phyloP scores from a whole-genome alignment of 2,113 vertebrate genomes.

The Spilogale gracilis region DNA sequence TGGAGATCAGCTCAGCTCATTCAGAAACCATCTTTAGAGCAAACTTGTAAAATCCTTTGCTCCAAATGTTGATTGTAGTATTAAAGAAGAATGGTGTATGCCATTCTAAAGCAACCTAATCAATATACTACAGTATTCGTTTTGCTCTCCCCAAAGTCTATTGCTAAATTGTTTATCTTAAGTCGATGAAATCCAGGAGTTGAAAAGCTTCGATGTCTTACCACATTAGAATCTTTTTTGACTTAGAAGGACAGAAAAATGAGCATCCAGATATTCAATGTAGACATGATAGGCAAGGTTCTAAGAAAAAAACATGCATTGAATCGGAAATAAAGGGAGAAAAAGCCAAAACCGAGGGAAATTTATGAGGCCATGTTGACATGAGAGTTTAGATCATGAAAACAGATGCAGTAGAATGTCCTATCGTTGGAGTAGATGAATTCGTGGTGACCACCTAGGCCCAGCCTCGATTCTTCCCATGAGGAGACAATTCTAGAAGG shows the following conservation, averaged over 20 bases:
- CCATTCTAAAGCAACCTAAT: background rate
- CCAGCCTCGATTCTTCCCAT: background rate
- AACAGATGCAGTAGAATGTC: background rate
- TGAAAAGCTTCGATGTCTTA: background rate
- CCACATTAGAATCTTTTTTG: background rate
- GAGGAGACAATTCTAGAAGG: background rate
- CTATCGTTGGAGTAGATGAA: accelerated
- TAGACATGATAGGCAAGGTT: background rate
- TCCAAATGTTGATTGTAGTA: background rate
- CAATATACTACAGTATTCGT: background rate
- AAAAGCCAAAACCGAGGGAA: background rate
- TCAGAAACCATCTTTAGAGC: background rate
- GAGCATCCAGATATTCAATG: background rate
- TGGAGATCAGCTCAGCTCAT: background rate
- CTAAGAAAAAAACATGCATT: background rate
- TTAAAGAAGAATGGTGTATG: background rate
- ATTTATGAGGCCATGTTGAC: background rate
- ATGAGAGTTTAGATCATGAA: background rate
- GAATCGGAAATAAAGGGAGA: background rate
- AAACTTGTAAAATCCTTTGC: background rate
- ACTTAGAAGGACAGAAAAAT: background rate
- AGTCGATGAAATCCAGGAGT: background rate
- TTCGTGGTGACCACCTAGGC: background rate
- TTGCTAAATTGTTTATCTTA: constrained; percentile 33
- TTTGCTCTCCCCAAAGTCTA: background rate